These are phyloP conservation scores for Agrilus biguttatus DNA, from an alignment of 2,888 invertebrate species.

Conservation along the genomic window DNA sequence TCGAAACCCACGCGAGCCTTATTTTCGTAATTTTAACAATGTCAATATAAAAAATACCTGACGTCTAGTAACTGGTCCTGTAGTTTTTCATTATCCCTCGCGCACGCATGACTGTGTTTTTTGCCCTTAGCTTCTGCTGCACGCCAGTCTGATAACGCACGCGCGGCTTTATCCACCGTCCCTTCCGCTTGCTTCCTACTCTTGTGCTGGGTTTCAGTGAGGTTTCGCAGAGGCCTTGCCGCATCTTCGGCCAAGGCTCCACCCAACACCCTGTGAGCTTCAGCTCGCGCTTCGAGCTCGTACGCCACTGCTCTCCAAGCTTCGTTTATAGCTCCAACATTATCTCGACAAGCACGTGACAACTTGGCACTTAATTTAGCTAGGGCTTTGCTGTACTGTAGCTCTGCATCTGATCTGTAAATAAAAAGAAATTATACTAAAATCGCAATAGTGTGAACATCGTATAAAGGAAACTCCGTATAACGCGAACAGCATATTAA, in stretches of 20 bases:
- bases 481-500: too few species aligned
- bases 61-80: conserved; percentile 61
- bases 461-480: too few species aligned
- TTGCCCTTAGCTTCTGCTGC: conserved; percentile 78
- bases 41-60: conserved; percentile 20
- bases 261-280: conserved; percentile 59
- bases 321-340: conserved; percentile 66
- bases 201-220: conserved; percentile 57
- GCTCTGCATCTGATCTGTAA: conserved; percentile 75
- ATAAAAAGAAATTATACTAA: conserved; percentile 18
- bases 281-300: conserved; percentile 87
- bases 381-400: conserved; percentile 79
- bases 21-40: too few species aligned
- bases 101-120: conserved; percentile 73
- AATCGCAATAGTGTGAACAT: too few species aligned
- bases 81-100: conserved; percentile 81
- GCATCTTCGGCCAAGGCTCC: conserved; percentile 68
- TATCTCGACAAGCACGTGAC: conserved; percentile 66
- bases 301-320: conserved; percentile 84
- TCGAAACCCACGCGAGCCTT: too few species aligned
- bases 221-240: conserved; percentile 69
- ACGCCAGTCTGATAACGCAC: conserved; percentile 71
- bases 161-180: conserved; percentile 73
- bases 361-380: conserved; percentile 77
- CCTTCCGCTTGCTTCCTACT: conserved; percentile 59